Base-by-base conservation (phyloP, 2,797 vertebrate species). In the Lagodon rhomboides region DNA sequence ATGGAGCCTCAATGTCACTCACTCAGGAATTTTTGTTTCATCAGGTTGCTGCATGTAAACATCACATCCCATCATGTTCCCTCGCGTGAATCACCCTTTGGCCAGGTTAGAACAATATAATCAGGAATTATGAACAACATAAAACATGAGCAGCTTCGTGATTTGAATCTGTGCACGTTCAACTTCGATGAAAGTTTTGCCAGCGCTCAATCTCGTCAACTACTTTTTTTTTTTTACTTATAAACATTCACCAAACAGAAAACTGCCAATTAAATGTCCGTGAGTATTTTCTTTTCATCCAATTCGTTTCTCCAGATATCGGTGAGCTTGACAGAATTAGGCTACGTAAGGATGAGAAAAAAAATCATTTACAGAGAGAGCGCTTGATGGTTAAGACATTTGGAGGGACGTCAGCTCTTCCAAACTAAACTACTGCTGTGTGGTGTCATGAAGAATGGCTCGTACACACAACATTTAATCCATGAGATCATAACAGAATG, bases 1-100 rank as follows among this genome's bases (percentile, higher is more conserved):
- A 55, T 1, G 9, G 1, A 43, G 7, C 38, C 38, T 60, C 60
- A 3, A 10, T 3, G 7, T 43, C 41, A 59, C n/a, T 41, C 46
- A 54, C 38, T 17, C 4, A 60, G 18, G 58, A 49, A 9, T 43
- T 27, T 27, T 62, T 53, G 61, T 61, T 69, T 74, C 20, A n/a
- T 34, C 9, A 15, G 50, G 67, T 59, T 44, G 30, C 64, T 69
- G 38, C 60, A 41, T 41, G 84, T 85, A 82, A 78, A 87, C 73
- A 73, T 80, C 55, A 58, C 20, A 63, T 68, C 55, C 23, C 46
- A 1, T 23, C 12, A 17, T 38, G 20, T n/a, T 38, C 38, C 43
- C 16, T 34, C 12, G 2, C 10, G 54, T 13, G 15, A 61, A 30
- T 41, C 18, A 38, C 30, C 46, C 30, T 34, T 34, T 34, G 34